A percentile compares a stretch with the other conserved stretches of the same genome.
Conservation (phyloP, 2,113 vertebrate species). For the Microcebus murinus region DNA sequence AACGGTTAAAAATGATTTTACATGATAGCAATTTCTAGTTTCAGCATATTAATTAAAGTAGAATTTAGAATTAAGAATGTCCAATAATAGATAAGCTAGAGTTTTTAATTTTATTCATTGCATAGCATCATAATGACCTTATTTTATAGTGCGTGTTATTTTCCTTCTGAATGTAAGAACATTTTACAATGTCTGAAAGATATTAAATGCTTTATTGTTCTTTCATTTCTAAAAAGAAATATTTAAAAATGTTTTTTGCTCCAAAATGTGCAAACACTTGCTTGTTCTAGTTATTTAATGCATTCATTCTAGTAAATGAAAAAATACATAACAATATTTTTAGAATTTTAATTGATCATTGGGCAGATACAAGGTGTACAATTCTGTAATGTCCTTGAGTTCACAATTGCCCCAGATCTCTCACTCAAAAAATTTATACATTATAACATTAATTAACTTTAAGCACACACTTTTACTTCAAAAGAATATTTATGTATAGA, state of each 20-base stretch:
- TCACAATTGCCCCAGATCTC: neutral
- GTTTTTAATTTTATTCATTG: constrained; percentile 18
- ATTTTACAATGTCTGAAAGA: neutral
- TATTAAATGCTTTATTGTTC: neutral
- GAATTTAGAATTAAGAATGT: constrained; percentile 57
- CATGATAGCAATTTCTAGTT: constrained; percentile 2
- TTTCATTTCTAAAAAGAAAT: constrained; percentile 3
- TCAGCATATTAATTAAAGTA: constrained; percentile 39
- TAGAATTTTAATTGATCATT: neutral
- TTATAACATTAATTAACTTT: neutral
- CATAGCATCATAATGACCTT: neutral
- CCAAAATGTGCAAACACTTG: neutral
- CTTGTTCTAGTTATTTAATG: neutral
- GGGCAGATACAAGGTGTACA: neutral
- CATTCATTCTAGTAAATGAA: neutral
- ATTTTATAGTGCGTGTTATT: neutral
- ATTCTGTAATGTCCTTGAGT: neutral
- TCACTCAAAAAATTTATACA: neutral
- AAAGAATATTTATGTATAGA: neutral
- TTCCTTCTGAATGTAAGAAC: neutral
- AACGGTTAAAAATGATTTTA: constrained; percentile 50
- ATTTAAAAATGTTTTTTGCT: neutral
- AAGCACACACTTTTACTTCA: neutral
- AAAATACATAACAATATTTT: neutral
- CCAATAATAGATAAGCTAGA: neutral